phyloP scores from a whole-genome alignment of 2,113 vertebrate genomes.

The Aplodontia rufa region DNA sequence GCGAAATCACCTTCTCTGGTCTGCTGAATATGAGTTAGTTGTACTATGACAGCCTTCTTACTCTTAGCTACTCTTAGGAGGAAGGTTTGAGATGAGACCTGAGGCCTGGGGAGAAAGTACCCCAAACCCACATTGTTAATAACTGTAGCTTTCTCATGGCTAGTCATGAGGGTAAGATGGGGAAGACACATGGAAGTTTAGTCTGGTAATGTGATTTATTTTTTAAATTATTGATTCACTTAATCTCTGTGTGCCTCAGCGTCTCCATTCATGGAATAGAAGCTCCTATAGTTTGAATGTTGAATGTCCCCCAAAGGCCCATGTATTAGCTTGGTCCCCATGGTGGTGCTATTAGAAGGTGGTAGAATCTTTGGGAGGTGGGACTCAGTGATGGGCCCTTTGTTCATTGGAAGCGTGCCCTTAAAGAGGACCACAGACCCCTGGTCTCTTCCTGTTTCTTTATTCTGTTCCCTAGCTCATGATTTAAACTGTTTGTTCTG shows the following conservation, averaged over 20 bases:
- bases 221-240: slow-evolving; percentile 13
- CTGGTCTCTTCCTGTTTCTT: not conserved
- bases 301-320: not conserved
- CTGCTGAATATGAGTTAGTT: slow-evolving; percentile 53
- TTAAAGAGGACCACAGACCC: not conserved
- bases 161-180: not conserved
- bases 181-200: not conserved
- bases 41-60: not conserved
- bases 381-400: not conserved
- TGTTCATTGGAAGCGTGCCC: not conserved
- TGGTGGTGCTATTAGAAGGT: not conserved
- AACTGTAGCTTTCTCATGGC: not conserved
- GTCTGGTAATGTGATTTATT: not conserved
- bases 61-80: slow-evolving; percentile 9
- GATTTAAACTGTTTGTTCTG: not conserved
- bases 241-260: not conserved
- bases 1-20: slow-evolving; percentile 32
- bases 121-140: not conserved
- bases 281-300: not conserved
- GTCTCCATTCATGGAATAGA: not conserved
- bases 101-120: not conserved
- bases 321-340: not conserved
- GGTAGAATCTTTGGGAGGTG: not conserved
- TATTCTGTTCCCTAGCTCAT: not conserved
- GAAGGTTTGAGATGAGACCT: slow-evolving; percentile 1